Evolutionary conservation across 2,888 invertebrate genomes (phyloP).

Genomic region (Drosophila lacicola): DNA sequence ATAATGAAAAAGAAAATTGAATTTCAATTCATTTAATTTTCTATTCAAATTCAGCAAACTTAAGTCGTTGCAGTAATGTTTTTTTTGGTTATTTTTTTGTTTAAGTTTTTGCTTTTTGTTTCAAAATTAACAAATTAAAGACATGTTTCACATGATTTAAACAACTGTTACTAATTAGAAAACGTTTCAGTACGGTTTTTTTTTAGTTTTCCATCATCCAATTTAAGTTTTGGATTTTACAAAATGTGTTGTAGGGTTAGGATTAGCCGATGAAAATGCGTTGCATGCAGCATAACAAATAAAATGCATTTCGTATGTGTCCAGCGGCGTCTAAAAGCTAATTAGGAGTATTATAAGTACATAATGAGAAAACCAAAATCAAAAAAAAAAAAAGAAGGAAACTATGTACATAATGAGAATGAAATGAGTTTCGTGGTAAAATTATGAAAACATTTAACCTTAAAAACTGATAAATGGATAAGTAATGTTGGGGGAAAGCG

Average conservation of each 20-base stretch:
- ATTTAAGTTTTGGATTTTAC: conserved; percentile 5
- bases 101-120: conserved; percentile 13
- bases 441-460: conserved; percentile 11
- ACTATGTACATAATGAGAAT: conserved; percentile 34
- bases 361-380: neutral
- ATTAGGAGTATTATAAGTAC: conserved; percentile 18
- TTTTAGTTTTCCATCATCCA: conserved; percentile 12
- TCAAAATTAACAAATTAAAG: conserved; percentile 32
- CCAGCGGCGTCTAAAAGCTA: conserved; percentile 31
- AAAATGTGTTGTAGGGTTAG: conserved; percentile 16
- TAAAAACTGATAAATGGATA: conserved; percentile 10
- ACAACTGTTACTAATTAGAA: conserved; percentile 20
- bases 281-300: conserved; percentile 40
- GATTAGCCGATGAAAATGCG: conserved; percentile 24
- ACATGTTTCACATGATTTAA: conserved; percentile 58
- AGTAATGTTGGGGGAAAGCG: conserved; percentile 5
- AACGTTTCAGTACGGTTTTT: conserved; percentile 4
- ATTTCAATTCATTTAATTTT: conserved; percentile 68
- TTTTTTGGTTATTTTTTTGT: neutral
- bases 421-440: neutral
- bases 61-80: neutral
- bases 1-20: conserved; percentile 57
- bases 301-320: conserved; percentile 30
- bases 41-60: conserved; percentile 20
- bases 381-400: conserved; percentile 1